Conservation (phyloP, 2,888 invertebrate species). For the Omphaloscelis lunosa region DNA sequence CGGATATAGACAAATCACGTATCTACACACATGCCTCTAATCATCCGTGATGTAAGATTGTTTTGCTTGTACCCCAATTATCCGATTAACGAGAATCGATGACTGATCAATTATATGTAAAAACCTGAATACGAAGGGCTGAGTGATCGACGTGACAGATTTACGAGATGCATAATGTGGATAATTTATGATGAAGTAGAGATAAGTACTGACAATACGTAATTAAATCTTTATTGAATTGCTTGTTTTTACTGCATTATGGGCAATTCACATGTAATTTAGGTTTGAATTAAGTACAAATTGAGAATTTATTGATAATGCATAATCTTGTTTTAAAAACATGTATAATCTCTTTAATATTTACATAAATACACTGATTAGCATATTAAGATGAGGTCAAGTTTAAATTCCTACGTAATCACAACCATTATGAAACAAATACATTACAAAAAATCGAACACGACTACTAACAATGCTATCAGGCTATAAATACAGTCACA, state of each 20-base stretch:
- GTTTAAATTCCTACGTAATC: conserved; percentile 52
- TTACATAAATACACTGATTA: conserved; percentile 34
- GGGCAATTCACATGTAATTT: conserved; percentile 31
- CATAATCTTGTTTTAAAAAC: conserved; percentile 14
- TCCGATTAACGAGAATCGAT: conserved; percentile 37
- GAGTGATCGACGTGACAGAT: conserved; percentile 59
- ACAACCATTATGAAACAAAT: conserved; percentile 41
- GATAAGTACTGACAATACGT: conserved; percentile 34
- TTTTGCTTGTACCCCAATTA: conserved; percentile 46
- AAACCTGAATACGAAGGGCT: conserved; percentile 45
- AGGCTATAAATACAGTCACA: neutral
- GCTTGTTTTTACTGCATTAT: conserved; percentile 25
- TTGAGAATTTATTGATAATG: conserved; percentile 22
- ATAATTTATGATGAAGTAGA: conserved; percentile 55
- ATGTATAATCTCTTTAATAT: conserved; percentile 12
- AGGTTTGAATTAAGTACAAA: conserved; percentile 20
- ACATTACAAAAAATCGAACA: conserved; percentile 23
- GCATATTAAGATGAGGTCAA: conserved; percentile 56
- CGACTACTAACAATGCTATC: neutral
- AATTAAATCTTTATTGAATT: conserved; percentile 46
- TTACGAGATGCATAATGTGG: conserved; percentile 55
- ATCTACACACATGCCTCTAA: conserved; percentile 62
- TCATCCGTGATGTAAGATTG: conserved; percentile 59
- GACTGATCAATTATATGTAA: conserved; percentile 38
- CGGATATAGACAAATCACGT: conserved; percentile 71